A percentile compares a stretch with the other conserved stretches of the same genome.
phyloP scores from a whole-genome alignment of 2,888 invertebrate genomes.

The Trichopoda pennipes region DNA sequence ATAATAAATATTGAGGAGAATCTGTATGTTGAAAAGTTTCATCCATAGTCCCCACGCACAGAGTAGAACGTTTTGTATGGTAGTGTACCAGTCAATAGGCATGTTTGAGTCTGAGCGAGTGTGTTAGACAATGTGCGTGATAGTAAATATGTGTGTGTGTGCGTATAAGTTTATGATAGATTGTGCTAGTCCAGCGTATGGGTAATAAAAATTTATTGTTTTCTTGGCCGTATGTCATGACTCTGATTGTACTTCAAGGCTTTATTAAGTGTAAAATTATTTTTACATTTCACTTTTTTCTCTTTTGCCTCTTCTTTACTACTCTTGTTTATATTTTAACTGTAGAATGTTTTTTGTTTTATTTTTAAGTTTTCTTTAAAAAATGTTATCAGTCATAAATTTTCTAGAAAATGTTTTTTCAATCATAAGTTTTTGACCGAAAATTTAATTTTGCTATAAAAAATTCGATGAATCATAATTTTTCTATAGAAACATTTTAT shows the following conservation, averaged over 20 bases:
- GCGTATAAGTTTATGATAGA: neutral
- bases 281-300: conserved; percentile 17
- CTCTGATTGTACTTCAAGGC: conserved; percentile 69
- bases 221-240: conserved; percentile 63
- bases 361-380: too few relatives aligned
- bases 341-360: conserved; percentile 14
- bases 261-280: conserved; percentile 69
- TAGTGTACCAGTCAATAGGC: neutral
- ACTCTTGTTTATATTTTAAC: neutral
- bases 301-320: neutral
- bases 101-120: neutral
- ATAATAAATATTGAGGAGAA: conserved; percentile 4
- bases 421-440: too few relatives aligned
- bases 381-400: too few relatives aligned
- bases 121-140: neutral
- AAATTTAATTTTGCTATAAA: too few relatives aligned
- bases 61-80: neutral
- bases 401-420: too few relatives aligned
- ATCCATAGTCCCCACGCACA: neutral
- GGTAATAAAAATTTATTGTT: conserved; percentile 65
- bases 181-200: conserved; percentile 40
- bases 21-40: conserved; percentile 3
- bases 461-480: too few relatives aligned
- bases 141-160: neutral
- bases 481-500: too few relatives aligned